These are phyloP conservation scores for Macropus fuliginosus DNA, from an alignment of 2,797 vertebrate genomes.

Conservation along the genomic window DNA sequence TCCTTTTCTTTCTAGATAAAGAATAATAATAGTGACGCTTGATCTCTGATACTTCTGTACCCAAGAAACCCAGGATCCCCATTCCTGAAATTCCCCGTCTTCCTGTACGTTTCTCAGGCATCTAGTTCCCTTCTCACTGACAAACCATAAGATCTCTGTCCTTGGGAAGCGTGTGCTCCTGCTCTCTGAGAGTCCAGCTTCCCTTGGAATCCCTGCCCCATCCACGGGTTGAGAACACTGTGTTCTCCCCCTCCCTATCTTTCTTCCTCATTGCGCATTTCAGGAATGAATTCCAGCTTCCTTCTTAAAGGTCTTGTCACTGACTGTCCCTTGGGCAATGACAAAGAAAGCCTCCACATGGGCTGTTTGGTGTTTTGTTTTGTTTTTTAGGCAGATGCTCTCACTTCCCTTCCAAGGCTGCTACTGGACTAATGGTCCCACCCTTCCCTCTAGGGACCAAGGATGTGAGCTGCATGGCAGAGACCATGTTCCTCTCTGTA, in stretches of 20 bases:
- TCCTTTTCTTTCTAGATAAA: background rate
- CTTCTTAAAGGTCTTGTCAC: background rate
- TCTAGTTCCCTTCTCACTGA: background rate
- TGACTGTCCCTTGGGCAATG: background rate
- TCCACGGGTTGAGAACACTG: background rate
- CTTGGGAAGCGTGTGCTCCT: background rate
- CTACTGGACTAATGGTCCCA: background rate
- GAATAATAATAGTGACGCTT: background rate
- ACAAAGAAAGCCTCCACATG: background rate
- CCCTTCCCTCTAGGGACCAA: background rate
- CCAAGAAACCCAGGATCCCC: background rate
- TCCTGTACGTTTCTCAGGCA: background rate
- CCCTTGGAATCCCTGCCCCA: background rate
- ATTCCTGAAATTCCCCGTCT: background rate
- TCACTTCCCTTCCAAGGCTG: background rate
- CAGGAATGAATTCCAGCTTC: background rate
- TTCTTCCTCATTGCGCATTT: background rate
- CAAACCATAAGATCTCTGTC: background rate
- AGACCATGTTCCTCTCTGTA: background rate
- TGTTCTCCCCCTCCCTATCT: background rate
- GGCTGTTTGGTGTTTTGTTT: background rate
- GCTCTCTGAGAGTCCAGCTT: background rate
- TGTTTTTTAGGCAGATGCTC: background rate
- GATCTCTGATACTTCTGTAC: background rate
- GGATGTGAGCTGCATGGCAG: background rate